phyloP scores from a whole-genome alignment of 2,113 vertebrate species.

The Odocoileus hemionus region DNA sequence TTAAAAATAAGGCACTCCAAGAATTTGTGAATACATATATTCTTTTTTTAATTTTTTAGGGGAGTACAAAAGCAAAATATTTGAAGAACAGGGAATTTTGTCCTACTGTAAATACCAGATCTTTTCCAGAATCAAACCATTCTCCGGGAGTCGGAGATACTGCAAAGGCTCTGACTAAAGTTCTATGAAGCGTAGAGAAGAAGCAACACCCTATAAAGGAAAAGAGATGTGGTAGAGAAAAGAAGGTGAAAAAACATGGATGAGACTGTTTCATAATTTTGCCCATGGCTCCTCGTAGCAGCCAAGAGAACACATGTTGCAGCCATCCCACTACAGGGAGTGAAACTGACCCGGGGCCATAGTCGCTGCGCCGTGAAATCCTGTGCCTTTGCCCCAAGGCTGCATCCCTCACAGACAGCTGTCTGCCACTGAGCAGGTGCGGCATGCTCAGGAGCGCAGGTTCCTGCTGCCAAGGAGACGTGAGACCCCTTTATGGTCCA shows the following conservation, averaged over 20 bases:
- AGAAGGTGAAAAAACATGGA: neutral
- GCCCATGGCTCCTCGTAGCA: neutral
- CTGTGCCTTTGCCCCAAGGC: neutral
- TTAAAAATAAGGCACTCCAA: conserved; percentile 8
- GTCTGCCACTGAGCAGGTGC: neutral
- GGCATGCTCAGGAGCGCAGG: neutral
- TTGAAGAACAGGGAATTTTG: neutral
- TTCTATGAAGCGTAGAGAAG: neutral
- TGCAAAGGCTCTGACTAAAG: neutral
- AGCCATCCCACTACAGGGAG: neutral
- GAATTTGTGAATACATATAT: neutral
- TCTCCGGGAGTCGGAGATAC: neutral
- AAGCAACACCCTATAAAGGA: neutral
- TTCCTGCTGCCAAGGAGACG: neutral
- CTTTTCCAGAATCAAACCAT: neutral
- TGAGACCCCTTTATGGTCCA: neutral
- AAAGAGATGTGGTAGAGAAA: neutral
- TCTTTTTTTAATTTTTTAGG: neutral
- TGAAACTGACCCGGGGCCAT: neutral
- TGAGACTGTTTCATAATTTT: neutral
- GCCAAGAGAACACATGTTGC: neutral
- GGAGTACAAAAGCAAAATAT: neutral
- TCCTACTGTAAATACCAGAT: neutral
- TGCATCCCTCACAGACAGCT: neutral
- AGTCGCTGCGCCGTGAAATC: neutral